These are phyloP conservation scores for Ectobius pallidus DNA, from an alignment of 2,888 invertebrate genomes.

Conservation along the genomic window DNA sequence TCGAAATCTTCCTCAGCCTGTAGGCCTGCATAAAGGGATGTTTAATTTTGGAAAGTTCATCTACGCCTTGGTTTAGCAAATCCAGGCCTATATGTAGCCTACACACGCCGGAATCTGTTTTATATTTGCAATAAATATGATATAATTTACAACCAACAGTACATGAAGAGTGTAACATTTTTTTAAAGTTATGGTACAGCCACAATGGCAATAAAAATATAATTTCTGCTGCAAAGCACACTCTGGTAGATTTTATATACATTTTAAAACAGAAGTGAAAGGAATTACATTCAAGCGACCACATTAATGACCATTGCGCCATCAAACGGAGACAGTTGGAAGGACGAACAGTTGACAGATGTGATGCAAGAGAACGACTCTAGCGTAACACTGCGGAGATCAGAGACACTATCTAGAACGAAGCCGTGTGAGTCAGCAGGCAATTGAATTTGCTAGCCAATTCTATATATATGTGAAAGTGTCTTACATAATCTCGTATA, in stretches of 20 bases:
- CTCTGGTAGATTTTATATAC: not conserved
- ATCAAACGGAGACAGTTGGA: conserved; percentile 2
- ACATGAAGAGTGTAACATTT: too few relatives aligned
- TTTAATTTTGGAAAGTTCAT: too few relatives aligned
- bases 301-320: conserved; percentile 3
- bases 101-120: too few relatives aligned
- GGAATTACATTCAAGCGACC: not conserved
- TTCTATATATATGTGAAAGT: too few relatives aligned
- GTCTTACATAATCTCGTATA: not conserved
- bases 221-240: not conserved
- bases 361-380: not conserved
- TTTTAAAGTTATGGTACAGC: too few relatives aligned
- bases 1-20: too few relatives aligned
- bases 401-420: not conserved
- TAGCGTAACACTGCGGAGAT: not conserved
- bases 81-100: too few relatives aligned
- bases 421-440: not conserved
- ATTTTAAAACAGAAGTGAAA: not conserved
- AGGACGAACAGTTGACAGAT: not conserved
- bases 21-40: too few relatives aligned
- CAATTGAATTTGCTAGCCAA: too few relatives aligned
- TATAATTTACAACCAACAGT: too few relatives aligned
- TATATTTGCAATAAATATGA: too few relatives aligned
- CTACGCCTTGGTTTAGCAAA: too few relatives aligned
- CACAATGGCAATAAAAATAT: not conserved